A percentile compares a stretch with the other conserved stretches of the same genome.
Conservation (phyloP, 2,888 invertebrate genomes). For the Patella ulyssiponensis region DNA sequence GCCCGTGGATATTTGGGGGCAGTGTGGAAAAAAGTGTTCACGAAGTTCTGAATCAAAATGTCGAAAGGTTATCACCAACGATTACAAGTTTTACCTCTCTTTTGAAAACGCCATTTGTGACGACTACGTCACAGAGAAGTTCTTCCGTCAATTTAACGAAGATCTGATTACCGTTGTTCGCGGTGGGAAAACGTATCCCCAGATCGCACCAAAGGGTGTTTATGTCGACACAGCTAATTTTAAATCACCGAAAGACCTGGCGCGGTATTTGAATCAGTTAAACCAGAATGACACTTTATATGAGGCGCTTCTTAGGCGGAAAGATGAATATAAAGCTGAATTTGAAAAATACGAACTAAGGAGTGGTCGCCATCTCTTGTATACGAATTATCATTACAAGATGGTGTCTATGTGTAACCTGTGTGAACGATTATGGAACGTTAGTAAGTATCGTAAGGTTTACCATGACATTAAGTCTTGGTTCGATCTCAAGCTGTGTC, state of each 20-base stretch:
- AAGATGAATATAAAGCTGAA: background rate
- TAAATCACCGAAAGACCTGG: background rate
- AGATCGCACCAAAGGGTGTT: background rate
- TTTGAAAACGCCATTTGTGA: background rate
- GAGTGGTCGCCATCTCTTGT: background rate
- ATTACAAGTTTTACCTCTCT: background rate
- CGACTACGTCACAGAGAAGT: background rate
- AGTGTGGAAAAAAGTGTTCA: background rate
- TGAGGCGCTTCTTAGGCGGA: background rate
- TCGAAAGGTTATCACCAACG: background rate
- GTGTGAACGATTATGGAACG: background rate
- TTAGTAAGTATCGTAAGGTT: slow-evolving; percentile 5
- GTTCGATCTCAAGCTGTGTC: background rate
- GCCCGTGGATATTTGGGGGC: background rate
- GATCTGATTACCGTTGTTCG: background rate
- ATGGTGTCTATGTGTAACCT: background rate
- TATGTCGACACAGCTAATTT: background rate
- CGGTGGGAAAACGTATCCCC: background rate
- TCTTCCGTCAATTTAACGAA: background rate
- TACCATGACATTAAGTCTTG: slow-evolving; percentile 1
- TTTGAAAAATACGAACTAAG: background rate
- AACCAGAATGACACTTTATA: background rate
- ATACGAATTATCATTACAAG: background rate
- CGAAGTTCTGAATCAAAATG: background rate
- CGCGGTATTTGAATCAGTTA: background rate